Conservation (phyloP, 2,797 vertebrate genomes). For the Enteromius treurensis region DNA sequence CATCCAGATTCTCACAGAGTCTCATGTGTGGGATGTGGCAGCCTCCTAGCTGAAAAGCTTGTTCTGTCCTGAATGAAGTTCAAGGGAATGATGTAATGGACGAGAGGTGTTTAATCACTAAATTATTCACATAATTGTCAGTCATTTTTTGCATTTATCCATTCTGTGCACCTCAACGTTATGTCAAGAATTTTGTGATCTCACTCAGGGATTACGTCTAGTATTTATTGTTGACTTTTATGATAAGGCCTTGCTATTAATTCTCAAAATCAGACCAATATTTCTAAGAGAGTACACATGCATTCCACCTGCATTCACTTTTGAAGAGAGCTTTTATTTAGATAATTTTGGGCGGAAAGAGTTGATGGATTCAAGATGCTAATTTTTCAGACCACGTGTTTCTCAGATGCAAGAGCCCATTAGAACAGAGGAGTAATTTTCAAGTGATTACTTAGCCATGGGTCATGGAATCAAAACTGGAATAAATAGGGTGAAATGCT, state of each 20-base stretch:
- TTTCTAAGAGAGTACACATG: not conserved
- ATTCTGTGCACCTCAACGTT: not conserved
- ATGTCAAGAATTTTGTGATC: conserved; percentile 14
- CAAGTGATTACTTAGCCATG: conserved; percentile 87
- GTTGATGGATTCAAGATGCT: conserved; percentile 74
- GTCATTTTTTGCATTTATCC: not conserved
- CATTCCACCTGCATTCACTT: conserved; percentile 28
- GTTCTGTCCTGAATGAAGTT: not conserved
- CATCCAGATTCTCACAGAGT: not conserved
- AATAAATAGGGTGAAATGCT: conserved; percentile 87
- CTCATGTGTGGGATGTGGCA: conserved; percentile 21
- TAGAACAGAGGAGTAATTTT: conserved; percentile 82
- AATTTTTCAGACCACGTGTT: conserved; percentile 77
- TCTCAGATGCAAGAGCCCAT: conserved; percentile 74
- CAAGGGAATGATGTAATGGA: conserved; percentile 24
- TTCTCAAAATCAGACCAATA: not conserved
- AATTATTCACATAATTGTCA: not conserved
- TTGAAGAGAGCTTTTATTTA: conserved; percentile 64
- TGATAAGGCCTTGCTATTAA: not conserved
- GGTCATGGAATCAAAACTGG: conserved; percentile 85
- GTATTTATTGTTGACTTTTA: conserved; percentile 17
- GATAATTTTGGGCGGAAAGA: conserved; percentile 75
- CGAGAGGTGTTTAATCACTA: not conserved
- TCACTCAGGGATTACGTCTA: not conserved
- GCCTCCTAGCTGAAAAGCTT: not conserved